Evolutionary conservation across 2,888 invertebrate genomes (phyloP).

Genomic region (Philopedon plagiatum): DNA sequence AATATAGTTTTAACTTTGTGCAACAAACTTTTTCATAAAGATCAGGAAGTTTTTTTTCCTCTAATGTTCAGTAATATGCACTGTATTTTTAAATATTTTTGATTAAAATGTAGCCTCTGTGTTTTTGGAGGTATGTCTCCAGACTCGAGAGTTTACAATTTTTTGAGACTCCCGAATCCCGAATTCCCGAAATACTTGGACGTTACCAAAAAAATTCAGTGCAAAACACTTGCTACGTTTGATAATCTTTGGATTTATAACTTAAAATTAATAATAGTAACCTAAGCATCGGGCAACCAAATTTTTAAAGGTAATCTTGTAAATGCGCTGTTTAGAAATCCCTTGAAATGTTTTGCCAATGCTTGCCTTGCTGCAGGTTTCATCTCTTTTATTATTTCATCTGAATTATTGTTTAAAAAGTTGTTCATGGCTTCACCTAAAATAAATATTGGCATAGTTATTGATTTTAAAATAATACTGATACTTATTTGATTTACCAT

Average conservation of each 20-base stretch:
- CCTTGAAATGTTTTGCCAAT: conserved; percentile 81
- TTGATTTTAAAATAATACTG: not conserved
- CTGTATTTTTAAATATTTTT: no score
- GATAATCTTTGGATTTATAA: conserved; percentile 26
- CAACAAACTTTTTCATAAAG: no score
- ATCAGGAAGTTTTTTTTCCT: no score
- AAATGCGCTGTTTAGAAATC: conserved; percentile 81
- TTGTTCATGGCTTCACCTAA: conserved; percentile 87
- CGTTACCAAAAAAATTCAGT: not conserved
- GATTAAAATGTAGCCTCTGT: no score
- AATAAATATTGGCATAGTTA: conserved; percentile 37
- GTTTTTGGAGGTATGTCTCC: no score
- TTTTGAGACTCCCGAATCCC: no score
- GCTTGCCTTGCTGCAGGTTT: conserved; percentile 81
- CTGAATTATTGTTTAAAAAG: conserved; percentile 85
- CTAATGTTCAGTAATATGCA: no score
- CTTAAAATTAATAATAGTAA: not conserved
- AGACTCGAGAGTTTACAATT: no score
- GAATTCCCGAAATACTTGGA: not conserved
- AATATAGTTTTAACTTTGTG: no score
- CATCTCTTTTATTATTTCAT: conserved; percentile 88
- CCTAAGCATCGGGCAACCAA: conserved; percentile 72
- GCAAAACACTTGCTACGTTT: not conserved
- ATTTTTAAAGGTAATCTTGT: conserved; percentile 79
- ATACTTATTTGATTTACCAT: no score